Evolutionary conservation across 2,797 vertebrate species (phyloP).

Genomic region (Molossus molossus): DNA sequence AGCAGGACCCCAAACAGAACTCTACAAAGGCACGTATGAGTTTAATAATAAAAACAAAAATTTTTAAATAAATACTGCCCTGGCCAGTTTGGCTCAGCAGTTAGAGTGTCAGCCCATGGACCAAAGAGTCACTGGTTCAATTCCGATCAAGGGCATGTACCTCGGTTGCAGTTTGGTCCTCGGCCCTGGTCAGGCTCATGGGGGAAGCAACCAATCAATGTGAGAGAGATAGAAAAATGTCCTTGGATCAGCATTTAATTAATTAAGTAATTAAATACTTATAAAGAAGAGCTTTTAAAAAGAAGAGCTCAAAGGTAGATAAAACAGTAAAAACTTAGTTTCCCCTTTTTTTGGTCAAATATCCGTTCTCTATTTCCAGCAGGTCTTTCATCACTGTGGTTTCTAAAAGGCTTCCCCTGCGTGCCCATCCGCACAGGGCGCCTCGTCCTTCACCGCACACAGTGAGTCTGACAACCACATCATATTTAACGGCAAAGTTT

Average conservation of each 20-base stretch:
- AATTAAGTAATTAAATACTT: background rate
- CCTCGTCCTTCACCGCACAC: background rate
- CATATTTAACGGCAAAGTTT: constrained; percentile 58
- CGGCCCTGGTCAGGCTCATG: too few species aligned
- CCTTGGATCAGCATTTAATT: too few species aligned
- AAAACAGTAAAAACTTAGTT: constrained; percentile 13
- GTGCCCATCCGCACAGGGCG: background rate
- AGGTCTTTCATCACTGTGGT: background rate
- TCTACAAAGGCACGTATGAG: background rate
- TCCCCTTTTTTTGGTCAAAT: background rate
- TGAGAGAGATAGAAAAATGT: too few species aligned
- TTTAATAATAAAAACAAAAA: constrained; percentile 19
- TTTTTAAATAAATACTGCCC: background rate
- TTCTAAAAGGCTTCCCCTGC: background rate
- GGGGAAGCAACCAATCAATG: too few species aligned
- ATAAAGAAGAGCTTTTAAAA: background rate
- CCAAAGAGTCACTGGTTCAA: too few species aligned
- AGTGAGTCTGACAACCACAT: constrained; percentile 62
- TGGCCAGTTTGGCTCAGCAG: too few species aligned
- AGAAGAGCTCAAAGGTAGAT: background rate
- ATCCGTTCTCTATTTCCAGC: constrained; percentile 34
- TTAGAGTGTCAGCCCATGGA: too few species aligned
- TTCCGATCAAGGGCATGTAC: too few species aligned
- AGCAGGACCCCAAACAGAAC: background rate
- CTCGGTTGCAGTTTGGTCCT: too few species aligned